Evolutionary conservation across 2,113 vertebrate species (phyloP).

Genomic region (Xenotilapia longispinis): DNA sequence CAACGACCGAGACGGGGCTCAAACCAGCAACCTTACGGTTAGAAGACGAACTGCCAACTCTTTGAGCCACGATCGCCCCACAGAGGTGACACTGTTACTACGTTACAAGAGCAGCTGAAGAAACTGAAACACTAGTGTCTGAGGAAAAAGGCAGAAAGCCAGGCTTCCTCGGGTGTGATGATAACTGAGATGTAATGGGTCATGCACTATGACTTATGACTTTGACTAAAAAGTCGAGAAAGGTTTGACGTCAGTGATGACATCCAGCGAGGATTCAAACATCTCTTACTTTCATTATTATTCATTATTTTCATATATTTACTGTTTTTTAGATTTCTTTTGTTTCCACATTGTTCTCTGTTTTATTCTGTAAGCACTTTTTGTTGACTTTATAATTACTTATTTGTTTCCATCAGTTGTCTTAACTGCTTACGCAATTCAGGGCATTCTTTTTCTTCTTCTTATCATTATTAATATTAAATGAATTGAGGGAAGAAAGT

Average conservation of each 20-base stretch:
- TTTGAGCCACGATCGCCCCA: no score
- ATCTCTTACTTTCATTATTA: neutral
- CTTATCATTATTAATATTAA: neutral
- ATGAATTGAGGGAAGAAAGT: neutral
- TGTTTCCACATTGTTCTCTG: neutral
- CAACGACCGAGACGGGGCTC: no score
- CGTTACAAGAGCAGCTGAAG: neutral
- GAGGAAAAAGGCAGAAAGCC: accelerated
- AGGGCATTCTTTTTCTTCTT: neutral
- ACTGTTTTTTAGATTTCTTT: neutral
- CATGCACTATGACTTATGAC: neutral
- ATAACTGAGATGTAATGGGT: neutral
- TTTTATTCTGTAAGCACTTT: neutral
- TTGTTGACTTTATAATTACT: neutral
- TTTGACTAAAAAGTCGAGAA: neutral
- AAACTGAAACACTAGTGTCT: neutral
- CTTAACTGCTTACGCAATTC: neutral
- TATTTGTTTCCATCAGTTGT: neutral
- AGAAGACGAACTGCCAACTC: no score
- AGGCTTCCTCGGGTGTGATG: neutral
- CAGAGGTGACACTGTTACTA: neutral
- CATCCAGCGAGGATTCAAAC: neutral
- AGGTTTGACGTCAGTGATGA: neutral
- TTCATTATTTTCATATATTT: neutral
- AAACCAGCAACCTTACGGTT: no score